Percentiles rank a stretch among this genome's conserved stretches.
phyloP scores from a whole-genome alignment of 1,140 invertebrate species.

The Procambarus clarkii region DNA sequence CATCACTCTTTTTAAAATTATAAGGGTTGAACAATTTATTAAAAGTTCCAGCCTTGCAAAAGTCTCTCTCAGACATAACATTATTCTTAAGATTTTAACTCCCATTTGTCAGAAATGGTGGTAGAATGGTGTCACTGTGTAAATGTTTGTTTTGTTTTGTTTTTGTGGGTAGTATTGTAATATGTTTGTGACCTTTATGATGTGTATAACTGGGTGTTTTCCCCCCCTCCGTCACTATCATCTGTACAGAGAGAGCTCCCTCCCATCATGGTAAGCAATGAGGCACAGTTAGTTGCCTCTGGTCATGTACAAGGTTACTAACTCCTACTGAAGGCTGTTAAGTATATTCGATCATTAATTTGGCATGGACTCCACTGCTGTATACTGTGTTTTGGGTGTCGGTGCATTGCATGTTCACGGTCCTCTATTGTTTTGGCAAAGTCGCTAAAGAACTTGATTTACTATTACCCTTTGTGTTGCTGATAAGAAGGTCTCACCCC shows the following conservation, averaged over 20 bases:
- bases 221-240: neutral
- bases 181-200: neutral
- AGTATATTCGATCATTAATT: neutral
- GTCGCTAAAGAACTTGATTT: too few relatives aligned
- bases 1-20: too few relatives aligned
- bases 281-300: neutral
- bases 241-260: constrained; percentile 43
- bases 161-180: neutral
- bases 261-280: constrained; percentile 33
- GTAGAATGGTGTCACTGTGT: too few relatives aligned
- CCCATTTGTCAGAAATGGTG: too few relatives aligned
- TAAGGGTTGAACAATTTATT: too few relatives aligned
- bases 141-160: too few relatives aligned
- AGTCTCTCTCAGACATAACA: too few relatives aligned
- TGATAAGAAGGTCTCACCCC: too few relatives aligned
- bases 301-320: neutral
- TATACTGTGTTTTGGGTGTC: neutral
- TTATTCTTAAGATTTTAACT: too few relatives aligned
- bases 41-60: too few relatives aligned
- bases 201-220: constrained; percentile 38
- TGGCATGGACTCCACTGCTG: neutral
- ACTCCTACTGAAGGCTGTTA: neutral
- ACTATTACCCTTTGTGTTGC: too few relatives aligned
- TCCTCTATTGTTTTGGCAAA: neutral
- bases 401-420: neutral